Evolutionary conservation across 1,140 invertebrate genomes (phyloP).

Genomic region (Lethocerus indicus): DNA sequence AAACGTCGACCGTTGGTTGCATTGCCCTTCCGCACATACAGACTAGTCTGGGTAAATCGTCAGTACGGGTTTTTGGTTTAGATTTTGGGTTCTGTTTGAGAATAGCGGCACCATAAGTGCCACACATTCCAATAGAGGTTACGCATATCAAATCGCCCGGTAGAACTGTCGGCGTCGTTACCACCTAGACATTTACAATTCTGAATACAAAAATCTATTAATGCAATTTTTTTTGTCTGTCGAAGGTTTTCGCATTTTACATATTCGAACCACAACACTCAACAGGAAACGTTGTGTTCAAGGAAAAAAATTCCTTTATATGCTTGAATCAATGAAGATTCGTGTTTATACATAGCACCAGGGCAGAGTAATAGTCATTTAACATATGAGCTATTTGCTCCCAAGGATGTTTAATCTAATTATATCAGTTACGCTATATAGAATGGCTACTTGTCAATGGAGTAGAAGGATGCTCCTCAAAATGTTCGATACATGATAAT

Average conservation of each 20-base stretch:
- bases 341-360: too few species aligned
- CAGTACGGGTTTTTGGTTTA: slow-evolving; percentile 29
- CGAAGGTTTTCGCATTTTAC: not conserved
- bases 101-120: slow-evolving; percentile 85
- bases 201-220: slow-evolving; percentile 56
- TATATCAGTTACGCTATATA: too few species aligned
- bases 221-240: not conserved
- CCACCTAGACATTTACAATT: slow-evolving; percentile 69
- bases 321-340: too few species aligned
- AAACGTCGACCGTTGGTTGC: slow-evolving; percentile 49
- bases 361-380: too few species aligned
- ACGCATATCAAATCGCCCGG: slow-evolving; percentile 69
- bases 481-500: too few species aligned
- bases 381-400: too few species aligned
- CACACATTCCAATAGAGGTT: slow-evolving; percentile 96
- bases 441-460: too few species aligned
- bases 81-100: slow-evolving; percentile 61
- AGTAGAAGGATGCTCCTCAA: too few species aligned
- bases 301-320: too few species aligned
- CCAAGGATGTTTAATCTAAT: too few species aligned
- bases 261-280: not conserved
- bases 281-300: too few species aligned
- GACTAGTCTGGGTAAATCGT: slow-evolving; percentile 47
- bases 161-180: too few species aligned
- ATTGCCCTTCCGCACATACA: slow-evolving; percentile 70